A percentile compares a stretch with the other conserved stretches of the same genome.
phyloP scores from a whole-genome alignment of 2,113 vertebrate species.

The Zapus hudsonius region DNA sequence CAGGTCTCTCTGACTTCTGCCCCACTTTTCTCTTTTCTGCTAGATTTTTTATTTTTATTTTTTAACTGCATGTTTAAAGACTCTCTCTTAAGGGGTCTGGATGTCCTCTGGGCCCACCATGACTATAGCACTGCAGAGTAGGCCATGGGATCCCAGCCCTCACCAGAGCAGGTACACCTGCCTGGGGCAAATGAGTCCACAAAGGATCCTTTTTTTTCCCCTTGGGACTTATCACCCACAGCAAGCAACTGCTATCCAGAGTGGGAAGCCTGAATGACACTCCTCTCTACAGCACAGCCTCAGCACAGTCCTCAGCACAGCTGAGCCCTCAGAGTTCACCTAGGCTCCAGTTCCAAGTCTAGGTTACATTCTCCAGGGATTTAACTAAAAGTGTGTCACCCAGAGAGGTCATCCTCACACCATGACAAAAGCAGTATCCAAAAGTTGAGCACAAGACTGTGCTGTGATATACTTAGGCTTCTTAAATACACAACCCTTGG shows the following conservation, averaged over 20 bases:
- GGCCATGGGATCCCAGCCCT: rapidly evolving
- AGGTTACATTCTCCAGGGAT: background rate
- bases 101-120: background rate
- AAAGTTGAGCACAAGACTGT: background rate
- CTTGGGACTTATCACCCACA: background rate
- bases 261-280: background rate
- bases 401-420: background rate
- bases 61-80: background rate
- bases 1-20: background rate
- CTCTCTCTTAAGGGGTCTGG: rapidly evolving
- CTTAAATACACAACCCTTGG: background rate
- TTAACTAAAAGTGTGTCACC: background rate
- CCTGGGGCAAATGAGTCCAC: background rate
- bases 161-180: background rate
- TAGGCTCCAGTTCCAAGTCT: background rate
- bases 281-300: too few relatives aligned
- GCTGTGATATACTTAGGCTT: background rate
- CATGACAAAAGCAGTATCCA: background rate
- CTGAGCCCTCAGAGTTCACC: background rate
- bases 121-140: rapidly evolving
- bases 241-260: rapidly evolving
- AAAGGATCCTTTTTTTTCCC: background rate
- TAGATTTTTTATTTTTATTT: background rate
- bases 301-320: background rate
- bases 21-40: background rate